phyloP scores from a whole-genome alignment of 2,797 vertebrate genomes.

The Rhyacichthys aspro region DNA sequence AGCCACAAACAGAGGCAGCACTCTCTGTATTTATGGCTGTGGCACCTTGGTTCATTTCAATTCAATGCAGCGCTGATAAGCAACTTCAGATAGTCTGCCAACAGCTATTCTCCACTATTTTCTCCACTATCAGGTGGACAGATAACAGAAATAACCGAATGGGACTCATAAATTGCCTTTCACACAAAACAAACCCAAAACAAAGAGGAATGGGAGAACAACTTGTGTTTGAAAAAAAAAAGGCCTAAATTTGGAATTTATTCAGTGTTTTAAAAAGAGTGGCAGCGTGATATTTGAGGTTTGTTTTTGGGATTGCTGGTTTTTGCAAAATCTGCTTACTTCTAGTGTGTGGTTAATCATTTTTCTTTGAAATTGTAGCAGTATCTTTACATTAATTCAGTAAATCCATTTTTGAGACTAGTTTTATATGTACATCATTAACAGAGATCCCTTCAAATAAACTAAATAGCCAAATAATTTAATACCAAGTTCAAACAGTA shows the following conservation, averaged over 20 bases:
- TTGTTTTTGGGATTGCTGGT: neutral
- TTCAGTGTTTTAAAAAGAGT: neutral
- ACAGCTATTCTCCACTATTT: constrained; percentile 19
- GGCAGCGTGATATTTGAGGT: neutral
- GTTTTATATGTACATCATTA: no score
- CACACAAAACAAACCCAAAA: constrained; percentile 24
- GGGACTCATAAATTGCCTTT: constrained; percentile 24
- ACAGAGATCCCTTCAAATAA: no score
- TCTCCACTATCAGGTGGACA: constrained; percentile 31
- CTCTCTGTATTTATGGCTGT: constrained; percentile 37
- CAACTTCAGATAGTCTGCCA: constrained; percentile 51
- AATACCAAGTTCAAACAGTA: no score
- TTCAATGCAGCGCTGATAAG: constrained; percentile 69
- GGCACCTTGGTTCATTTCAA: constrained; percentile 62
- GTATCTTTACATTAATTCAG: no score
- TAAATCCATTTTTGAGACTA: no score
- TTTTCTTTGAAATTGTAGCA: no score
- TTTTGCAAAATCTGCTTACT: neutral
- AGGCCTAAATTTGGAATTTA: neutral
- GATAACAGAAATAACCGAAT: constrained; percentile 45
- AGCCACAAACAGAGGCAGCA: constrained; percentile 38
- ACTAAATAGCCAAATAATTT: no score
- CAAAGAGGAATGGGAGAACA: constrained; percentile 9
- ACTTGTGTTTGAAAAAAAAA: constrained; percentile 23
- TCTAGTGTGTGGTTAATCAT: no score